These are phyloP conservation scores for Papilio polytes DNA, from an alignment of 1,140 invertebrate genomes.

Conservation along the genomic window DNA sequence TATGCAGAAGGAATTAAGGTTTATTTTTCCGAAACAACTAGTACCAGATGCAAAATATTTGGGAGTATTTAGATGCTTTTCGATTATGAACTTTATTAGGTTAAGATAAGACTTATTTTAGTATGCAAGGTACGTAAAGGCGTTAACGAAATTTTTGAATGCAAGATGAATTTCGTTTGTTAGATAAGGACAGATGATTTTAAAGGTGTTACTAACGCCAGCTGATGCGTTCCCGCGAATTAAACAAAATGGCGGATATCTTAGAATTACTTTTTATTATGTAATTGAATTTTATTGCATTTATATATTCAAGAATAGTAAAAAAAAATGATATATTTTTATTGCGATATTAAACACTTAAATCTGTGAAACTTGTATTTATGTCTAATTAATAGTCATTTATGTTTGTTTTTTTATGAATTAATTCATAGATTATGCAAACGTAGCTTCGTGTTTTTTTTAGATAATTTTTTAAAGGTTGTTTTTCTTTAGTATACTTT, in stretches of 20 bases:
- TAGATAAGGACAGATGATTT: conserved; percentile 35
- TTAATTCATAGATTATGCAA: not conserved
- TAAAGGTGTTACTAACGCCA: conserved; percentile 29
- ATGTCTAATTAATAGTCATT: not conserved
- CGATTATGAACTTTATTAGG: not conserved
- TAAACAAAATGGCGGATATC: conserved; percentile 20
- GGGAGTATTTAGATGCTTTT: not conserved
- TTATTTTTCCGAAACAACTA: not conserved
- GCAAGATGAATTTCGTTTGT: conserved; percentile 36
- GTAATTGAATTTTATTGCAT: not conserved
- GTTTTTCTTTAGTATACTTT: not conserved
- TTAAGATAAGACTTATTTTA: not conserved
- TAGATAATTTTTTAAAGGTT: not conserved
- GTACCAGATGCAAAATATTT: conserved; percentile 3
- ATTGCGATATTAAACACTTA: not conserved
- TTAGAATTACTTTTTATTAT: not conserved
- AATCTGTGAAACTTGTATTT: not conserved
- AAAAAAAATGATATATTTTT: not conserved
- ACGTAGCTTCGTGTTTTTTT: not conserved
- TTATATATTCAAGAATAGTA: too few species aligned
- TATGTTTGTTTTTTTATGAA: not conserved
- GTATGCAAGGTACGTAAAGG: not conserved
- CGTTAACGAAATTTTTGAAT: conserved; percentile 26
- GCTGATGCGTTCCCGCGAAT: conserved; percentile 22
- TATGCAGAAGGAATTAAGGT: not conserved